phyloP scores from a whole-genome alignment of 2,888 invertebrate species.

The Romanomermis culicivorax region DNA sequence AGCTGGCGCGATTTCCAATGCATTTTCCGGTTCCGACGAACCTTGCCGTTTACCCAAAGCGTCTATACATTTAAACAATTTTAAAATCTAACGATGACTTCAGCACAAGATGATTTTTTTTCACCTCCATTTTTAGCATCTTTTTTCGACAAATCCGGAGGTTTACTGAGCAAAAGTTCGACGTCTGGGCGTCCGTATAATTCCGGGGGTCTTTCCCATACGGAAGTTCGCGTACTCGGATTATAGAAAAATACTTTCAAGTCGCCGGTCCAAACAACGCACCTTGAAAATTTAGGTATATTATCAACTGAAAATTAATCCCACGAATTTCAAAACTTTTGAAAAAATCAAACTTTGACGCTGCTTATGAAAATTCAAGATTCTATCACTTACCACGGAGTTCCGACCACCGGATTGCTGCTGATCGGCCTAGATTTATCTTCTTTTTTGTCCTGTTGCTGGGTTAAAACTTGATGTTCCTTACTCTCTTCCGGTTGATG shows the following conservation, averaged over 20 bases:
- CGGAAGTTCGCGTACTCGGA: conserved; percentile 76
- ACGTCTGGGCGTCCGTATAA: conserved; percentile 62
- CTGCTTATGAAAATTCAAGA: not conserved
- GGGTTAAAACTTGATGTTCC: not conserved
- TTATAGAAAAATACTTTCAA: conserved; percentile 97
- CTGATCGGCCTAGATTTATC: conserved; percentile 68
- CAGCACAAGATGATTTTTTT: no score
- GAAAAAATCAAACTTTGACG: not conserved
- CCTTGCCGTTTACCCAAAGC: no score
- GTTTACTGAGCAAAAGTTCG: conserved; percentile 62
- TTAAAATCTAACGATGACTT: no score
- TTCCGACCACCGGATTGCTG: conserved; percentile 76
- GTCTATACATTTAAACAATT: no score
- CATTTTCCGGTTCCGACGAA: no score
- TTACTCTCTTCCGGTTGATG: no score
- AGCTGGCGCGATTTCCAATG: no score
- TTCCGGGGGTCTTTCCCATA: conserved; percentile 90
- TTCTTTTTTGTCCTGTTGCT: conserved; percentile 32
- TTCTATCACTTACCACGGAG: conserved; percentile 68
- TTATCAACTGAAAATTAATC: conserved; percentile 1
- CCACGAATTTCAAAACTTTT: not conserved
- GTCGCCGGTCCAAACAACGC: conserved; percentile 97
- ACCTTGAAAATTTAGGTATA: conserved; percentile 40
- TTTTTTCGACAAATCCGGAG: conserved; percentile 27
- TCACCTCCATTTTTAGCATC: not conserved